Base-by-base conservation (phyloP, 2,113 vertebrate genomes). In the Grus americana region DNA sequence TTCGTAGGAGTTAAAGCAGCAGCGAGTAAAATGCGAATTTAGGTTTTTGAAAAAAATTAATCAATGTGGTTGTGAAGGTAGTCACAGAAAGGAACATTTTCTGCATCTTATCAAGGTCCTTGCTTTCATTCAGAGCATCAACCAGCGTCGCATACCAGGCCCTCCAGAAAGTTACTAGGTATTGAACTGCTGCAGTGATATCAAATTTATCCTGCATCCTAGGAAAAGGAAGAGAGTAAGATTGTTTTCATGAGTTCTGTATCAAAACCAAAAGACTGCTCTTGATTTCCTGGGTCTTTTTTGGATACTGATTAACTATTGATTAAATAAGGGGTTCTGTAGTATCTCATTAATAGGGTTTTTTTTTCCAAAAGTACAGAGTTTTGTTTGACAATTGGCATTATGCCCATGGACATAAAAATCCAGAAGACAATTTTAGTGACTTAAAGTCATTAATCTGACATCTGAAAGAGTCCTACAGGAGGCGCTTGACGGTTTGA, bases 121-220 rank as follows among this genome's bases (percentile, higher is more conserved):
- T 73, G 20, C 10, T 78, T 75, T 32, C 50, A 14, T 36, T 76
- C n/a, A 71, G 46, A 83, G 24, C 44, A 68, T 17, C 17, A 49
- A 74, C 2, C 82, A 38, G 19, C 17, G 2, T 17, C 0, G 0
- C 8, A 10, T 52, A 58, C 10, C 9, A 58, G 34, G 19, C n/a
- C 32, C 58, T 78, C 27, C 34, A 68, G 55, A 55, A 50, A 34
- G 52, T 62, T 72, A 12, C 19, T 36, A 12, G 23, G 34, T 84
- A 40, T 4, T 11, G 26, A 68, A 65, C 8, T 62, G 52, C 30
- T 47, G 15, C 38, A 67, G 50, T 1, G 2, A 58, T 5, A 80
- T 9, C 15, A 42, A 73, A 66, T 58, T 66, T 26, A 18, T 24
- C 29, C 23, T 21, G 9, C 16, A 7, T 52, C 21, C 38, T 50